Conservation (phyloP, 2,797 vertebrate species). For the Sorex maritimensis region DNA sequence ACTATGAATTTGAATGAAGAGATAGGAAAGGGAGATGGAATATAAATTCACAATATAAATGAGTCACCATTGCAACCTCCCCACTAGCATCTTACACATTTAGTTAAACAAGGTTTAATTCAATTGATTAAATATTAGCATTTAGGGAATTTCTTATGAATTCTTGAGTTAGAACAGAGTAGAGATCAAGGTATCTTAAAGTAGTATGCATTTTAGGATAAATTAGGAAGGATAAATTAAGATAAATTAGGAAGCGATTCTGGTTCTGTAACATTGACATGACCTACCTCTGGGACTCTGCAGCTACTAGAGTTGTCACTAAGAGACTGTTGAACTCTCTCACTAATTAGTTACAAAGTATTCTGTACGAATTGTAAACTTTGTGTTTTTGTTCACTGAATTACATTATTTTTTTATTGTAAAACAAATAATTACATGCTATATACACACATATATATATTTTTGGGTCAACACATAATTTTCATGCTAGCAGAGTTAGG, state of each 20-base stretch:
- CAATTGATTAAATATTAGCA: neutral
- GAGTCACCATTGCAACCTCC: neutral
- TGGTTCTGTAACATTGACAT: neutral
- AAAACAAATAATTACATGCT: neutral
- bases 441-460: neutral
- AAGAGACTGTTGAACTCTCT: neutral
- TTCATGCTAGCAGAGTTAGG: neutral
- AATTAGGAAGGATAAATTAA: neutral
- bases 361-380: neutral
- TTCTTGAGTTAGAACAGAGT: neutral
- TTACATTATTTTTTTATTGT: neutral
- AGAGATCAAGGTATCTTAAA: neutral
- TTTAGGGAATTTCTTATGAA: neutral
- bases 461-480: constrained; percentile 5
- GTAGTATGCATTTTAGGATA: constrained; percentile 5
- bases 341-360: neutral
- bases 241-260: neutral
- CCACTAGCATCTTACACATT: neutral
- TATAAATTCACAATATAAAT: neutral
- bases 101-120: neutral
- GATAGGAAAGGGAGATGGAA: neutral
- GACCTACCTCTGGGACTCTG: neutral
- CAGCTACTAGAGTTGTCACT: neutral
- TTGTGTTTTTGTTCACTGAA: neutral
- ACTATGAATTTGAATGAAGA: constrained; percentile 4